Evolutionary conservation across 1,140 invertebrate species (phyloP), one percentile per base, ranked within the genome.

Genomic region (Oscheius sp.): DNA sequence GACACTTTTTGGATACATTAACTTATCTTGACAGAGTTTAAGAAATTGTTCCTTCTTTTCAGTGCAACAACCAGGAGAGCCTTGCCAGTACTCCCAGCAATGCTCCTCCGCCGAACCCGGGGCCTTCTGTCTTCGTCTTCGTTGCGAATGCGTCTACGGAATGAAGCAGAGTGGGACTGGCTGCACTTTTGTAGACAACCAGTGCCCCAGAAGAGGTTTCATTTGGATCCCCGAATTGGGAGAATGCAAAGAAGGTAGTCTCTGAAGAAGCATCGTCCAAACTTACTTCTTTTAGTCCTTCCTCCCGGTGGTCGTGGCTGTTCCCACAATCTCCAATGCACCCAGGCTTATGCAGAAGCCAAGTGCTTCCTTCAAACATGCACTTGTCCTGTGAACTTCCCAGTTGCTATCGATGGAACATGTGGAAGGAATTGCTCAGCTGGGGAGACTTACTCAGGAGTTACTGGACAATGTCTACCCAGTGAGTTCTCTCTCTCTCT

Each of bases 31-130:
- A 18, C 15, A 45, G 23, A 45, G 18, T 45, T 45, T 45, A 45
- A 23, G 15, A 0, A 18, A 34, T 20, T 59, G 15, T 66, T 35
- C 13, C 13, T 18, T 52, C 15, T 46, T 65, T 67, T 76, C 69
- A 75, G 75, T 71, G 35, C 71, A 74, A 71, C 59, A 71, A n/a
- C 83, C 82, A 2, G 83, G 82, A 28, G 66, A 69, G 7, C 81
- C 81, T 1, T 83, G 81, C 58, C 81, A 83, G 73, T 83, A 83
- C 61, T 84, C 81, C 7, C 82, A 83, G 62, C 81, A 83, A 67
- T 83, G 81, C 63, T 65, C 77, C 31, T 79, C 80, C 7, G 36
- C 72, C 3, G 82, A 83, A 36, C 61, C 77, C 18, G 81, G 81
- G n/a, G 67, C 81, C 31, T 83, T 84, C 67, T 83, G 81, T 45